Conservation (phyloP, 37 sponge, comb jelly and placozoan genomes). For the Halisarca cf. caerulea region DNA sequence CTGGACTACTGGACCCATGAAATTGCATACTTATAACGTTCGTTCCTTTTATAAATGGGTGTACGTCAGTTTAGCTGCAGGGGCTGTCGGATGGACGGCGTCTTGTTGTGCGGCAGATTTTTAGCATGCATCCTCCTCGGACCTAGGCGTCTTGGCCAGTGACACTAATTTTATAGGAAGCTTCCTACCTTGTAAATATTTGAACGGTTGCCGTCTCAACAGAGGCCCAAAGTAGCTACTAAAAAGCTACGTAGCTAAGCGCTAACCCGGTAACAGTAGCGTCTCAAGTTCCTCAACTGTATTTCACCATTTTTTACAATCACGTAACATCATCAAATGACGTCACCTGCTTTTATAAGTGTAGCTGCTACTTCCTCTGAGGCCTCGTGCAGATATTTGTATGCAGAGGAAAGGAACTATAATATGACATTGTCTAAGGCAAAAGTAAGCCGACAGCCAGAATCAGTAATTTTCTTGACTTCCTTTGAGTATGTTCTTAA, state of each 20-base stretch:
- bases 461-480: too few species aligned
- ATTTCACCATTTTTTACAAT: too few species aligned
- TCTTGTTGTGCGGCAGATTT: background rate
- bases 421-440: too few species aligned
- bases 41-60: background rate
- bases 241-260: background rate
- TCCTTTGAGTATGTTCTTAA: too few species aligned
- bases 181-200: background rate
- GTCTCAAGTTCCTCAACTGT: too few species aligned
- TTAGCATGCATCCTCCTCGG: too few species aligned
- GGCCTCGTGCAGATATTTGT: too few species aligned
- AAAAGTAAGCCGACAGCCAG: too few species aligned
- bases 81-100: background rate
- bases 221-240: background rate
- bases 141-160: background rate
- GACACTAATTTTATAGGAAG: background rate
- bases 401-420: too few species aligned
- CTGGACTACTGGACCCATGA: conserved; percentile 17
- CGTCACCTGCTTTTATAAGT: background rate
- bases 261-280: background rate
- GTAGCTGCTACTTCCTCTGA: too few species aligned
- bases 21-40: background rate
- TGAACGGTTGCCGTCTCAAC: background rate
- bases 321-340: background rate
- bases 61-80: background rate